These are phyloP conservation scores for rabbit (Oryctolagus cuniculus) DNA, from an alignment of 2,113 vertebrate genomes.

Conservation along the genomic window mOryCun1.1 NC_091442.1:89886001-89886500, in stretches of 20 bases:
- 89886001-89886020: not conserved
- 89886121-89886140: not conserved
- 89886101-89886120: not conserved
- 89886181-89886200: constrained; percentile 13
- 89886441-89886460: not conserved
- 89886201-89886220: not conserved
- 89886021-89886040: not conserved
- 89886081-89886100: not conserved
- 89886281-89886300: not conserved
- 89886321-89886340: not conserved
- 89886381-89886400: not conserved
- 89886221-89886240: not conserved
- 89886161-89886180: not conserved
- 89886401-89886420: not conserved
- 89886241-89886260: not conserved
- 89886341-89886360: not conserved
- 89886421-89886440: not conserved
- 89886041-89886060: not conserved
- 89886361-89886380: not conserved
- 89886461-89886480: not conserved
- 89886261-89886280: not conserved
- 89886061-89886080: not conserved
- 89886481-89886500: not conserved
- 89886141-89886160: not conserved
- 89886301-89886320: not conserved